Base-by-base conservation (phyloP, 2,888 invertebrate genomes). In the Chelonus formosanus region DNA sequence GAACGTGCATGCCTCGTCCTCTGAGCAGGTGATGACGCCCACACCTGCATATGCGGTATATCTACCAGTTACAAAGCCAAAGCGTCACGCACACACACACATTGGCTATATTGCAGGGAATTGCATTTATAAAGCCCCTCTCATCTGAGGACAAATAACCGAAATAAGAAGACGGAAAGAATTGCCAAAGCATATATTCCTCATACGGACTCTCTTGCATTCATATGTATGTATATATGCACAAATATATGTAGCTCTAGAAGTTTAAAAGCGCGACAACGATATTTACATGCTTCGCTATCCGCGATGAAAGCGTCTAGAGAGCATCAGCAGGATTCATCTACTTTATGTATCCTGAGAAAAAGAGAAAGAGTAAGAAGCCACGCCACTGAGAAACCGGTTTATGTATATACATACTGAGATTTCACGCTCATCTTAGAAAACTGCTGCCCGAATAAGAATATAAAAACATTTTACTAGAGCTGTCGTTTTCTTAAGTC, bases 1-100 rank as follows among this genome's bases (percentile, higher is more conserved):
- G 58, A 55, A 53, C 43, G 50, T 36, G 20, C 61, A 35, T 44
- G 50, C 62, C 55, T 67, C 57, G 65, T 63, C 57, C 72, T 67
- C 35, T 52, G 74, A 76, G 75, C 80, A 80, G 80, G 79, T 80
- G 80, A 80, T 79, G 77, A 75, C 79, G 77, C 78, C 79, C 75
- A 80, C 80, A 75, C 75, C 75, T 74, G 76, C 74, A 66, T 64
- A 67, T 65, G 60, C 59, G 67, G 67, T 68, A 67, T 62, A 61
- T 48, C 61, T 50, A 31, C 40, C 40, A 40, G 40, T 6, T 40
- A 40, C 56, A 53, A 35, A 54, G 55, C 45, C 52, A 52, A 62
- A 52, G 61, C 68, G 58, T 68, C 61, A 35, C 67, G 61, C 60
- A 56, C 60, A 50, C 48, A 10, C 52, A 56, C 45, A 40, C 40